phyloP scores from a whole-genome alignment of 2,888 invertebrate species.

The Chalcis sispes region DNA sequence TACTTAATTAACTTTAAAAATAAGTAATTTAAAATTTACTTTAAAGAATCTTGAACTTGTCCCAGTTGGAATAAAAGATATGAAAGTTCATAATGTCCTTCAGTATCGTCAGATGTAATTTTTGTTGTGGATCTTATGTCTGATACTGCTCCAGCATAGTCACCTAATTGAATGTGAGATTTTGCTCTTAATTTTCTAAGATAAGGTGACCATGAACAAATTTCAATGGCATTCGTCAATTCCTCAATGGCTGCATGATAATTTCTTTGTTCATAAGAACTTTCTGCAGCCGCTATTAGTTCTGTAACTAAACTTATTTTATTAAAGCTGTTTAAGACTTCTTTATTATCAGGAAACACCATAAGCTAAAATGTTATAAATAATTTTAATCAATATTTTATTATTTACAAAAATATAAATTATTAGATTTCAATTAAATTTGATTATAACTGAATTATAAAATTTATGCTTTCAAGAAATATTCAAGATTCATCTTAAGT shows the following conservation, averaged over 20 bases:
- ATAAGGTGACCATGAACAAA: conserved; percentile 92
- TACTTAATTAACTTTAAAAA: too few species aligned
- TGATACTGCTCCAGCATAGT: conserved; percentile 90
- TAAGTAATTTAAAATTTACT: too few species aligned
- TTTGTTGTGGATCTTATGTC: conserved; percentile 95
- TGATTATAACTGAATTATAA: background rate
- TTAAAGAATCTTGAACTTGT: conserved; percentile 92
- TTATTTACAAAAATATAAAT: conserved; percentile 14
- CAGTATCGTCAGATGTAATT: conserved; percentile 93
- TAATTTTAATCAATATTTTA: background rate
- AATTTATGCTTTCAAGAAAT: too few species aligned
- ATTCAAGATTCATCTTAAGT: background rate
- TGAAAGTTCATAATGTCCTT: conserved; percentile 89
- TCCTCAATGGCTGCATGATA: conserved; percentile 80
- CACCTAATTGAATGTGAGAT: conserved; percentile 86
- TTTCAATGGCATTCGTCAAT: conserved; percentile 84
- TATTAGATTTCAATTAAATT: background rate
- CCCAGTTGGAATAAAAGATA: conserved; percentile 92
- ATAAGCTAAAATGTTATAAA: conserved; percentile 77
- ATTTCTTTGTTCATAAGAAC: conserved; percentile 79
- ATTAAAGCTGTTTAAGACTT: conserved; percentile 83
- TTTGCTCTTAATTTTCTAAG: conserved; percentile 92
- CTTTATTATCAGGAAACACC: conserved; percentile 86
- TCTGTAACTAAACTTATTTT: conserved; percentile 82
- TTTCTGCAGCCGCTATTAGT: conserved; percentile 82